Percentiles rank a stretch among this genome's conserved stretches.
These are phyloP conservation scores for Oreochromis spilurus DNA, from an alignment of 2,113 vertebrate species.

Conservation along the genomic window DNA sequence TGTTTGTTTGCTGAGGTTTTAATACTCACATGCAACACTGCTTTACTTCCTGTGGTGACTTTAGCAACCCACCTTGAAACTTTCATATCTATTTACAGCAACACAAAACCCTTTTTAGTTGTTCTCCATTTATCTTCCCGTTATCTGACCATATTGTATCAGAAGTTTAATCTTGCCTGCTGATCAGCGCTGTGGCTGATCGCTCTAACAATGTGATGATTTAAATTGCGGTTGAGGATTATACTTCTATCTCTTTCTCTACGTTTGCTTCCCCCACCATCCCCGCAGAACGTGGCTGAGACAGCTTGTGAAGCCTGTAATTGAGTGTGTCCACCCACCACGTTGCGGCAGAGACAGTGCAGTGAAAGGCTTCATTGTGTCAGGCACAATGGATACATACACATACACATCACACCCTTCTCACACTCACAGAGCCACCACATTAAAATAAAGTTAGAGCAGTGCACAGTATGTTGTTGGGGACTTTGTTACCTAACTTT, in stretches of 20 bases:
- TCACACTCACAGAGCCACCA: background rate
- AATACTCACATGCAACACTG: background rate
- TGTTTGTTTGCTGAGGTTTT: background rate
- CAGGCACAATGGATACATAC: slow-evolving; percentile 44
- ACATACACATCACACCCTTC: slow-evolving; percentile 30
- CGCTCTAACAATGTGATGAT: background rate
- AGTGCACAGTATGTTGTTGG: background rate
- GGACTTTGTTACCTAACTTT: background rate
- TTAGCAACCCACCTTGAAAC: background rate
- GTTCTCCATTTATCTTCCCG: background rate
- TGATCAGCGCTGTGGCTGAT: background rate
- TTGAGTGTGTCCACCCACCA: slow-evolving; percentile 73
- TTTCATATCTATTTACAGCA: slow-evolving; percentile 19
- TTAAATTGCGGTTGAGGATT: background rate
- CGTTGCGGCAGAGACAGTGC: slow-evolving; percentile 48
- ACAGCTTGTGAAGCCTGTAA: slow-evolving; percentile 66
- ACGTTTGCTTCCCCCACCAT: background rate
- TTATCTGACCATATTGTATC: background rate
- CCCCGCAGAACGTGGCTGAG: background rate
- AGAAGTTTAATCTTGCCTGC: background rate
- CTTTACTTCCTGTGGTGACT: background rate
- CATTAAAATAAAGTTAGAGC: background rate
- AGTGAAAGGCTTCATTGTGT: slow-evolving; percentile 53
- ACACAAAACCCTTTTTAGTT: background rate
- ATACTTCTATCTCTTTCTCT: background rate